Evolutionary conservation across 2,888 invertebrate genomes (phyloP).

Genomic region (Aspidiotus rigidus): DNA sequence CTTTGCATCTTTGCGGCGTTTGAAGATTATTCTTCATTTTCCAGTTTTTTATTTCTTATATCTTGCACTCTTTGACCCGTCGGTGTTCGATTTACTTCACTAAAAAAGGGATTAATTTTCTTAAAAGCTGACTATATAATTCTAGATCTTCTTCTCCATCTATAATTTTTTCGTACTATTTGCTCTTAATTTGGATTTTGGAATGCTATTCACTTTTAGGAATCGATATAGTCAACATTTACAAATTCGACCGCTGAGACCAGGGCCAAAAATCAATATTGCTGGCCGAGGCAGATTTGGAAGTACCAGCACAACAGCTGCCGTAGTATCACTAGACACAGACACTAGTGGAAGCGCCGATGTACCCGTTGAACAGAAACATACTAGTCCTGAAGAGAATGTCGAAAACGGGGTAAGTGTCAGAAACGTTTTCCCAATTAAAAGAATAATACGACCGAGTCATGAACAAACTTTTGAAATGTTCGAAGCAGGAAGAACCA

Average conservation of each 20-base stretch:
- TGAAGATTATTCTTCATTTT: no score
- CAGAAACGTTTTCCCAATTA: not conserved
- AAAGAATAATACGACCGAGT: not conserved
- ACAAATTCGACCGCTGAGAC: constrained; percentile 50
- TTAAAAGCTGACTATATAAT: not conserved
- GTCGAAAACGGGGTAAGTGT: constrained; percentile 13
- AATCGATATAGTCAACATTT: constrained; percentile 13
- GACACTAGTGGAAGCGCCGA: constrained; percentile 31
- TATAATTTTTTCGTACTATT: not conserved
- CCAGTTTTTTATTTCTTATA: no score
- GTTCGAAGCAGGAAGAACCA: not conserved
- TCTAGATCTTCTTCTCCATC: not conserved
- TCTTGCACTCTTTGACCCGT: no score
- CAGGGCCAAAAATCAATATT: constrained; percentile 57
- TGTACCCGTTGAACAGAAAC: constrained; percentile 29
- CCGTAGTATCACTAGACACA: constrained; percentile 3
- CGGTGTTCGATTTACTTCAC: no score
- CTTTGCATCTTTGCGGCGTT: no score
- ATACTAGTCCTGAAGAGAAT: constrained; percentile 8
- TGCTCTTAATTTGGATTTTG: not conserved
- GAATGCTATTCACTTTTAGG: not conserved
- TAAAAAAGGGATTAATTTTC: no score
- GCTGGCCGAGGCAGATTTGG: constrained; percentile 35
- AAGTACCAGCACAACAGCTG: constrained; percentile 29
- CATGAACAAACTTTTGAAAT: not conserved